Conservation (phyloP, 2,797 vertebrate species). For the Sandelia bainsii region DNA sequence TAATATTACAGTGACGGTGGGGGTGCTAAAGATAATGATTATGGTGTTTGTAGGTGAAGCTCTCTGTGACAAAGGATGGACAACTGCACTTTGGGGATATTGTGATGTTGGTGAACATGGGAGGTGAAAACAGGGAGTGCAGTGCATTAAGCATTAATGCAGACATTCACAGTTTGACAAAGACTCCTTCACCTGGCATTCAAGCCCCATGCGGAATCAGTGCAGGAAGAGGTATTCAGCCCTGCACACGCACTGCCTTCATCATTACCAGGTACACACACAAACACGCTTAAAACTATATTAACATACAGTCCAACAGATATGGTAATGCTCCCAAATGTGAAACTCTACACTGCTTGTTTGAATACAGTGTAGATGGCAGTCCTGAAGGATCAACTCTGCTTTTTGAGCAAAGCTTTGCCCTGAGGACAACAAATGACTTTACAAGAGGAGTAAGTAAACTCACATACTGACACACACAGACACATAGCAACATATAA, state of each 20-base stretch:
- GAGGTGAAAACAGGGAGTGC: slow-evolving; percentile 41
- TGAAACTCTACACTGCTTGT: slow-evolving; percentile 31
- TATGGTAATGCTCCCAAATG: background rate
- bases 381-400: slow-evolving; percentile 82
- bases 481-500: background rate
- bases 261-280: slow-evolving; percentile 86
- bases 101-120: slow-evolving; percentile 87
- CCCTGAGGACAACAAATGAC: slow-evolving; percentile 86
- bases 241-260: slow-evolving; percentile 87
- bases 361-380: slow-evolving; percentile 82
- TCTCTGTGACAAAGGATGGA: slow-evolving; percentile 86
- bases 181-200: slow-evolving; percentile 27
- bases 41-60: slow-evolving; percentile 78
- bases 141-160: slow-evolving; percentile 84
- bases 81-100: slow-evolving; percentile 88
- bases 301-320: background rate
- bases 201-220: slow-evolving; percentile 83
- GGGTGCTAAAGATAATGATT: background rate
- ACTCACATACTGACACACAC: background rate
- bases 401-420: slow-evolving; percentile 88
- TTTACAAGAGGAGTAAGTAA: slow-evolving; percentile 86
- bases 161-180: slow-evolving; percentile 74
- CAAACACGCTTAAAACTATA: background rate
- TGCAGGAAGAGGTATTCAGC: slow-evolving; percentile 66
- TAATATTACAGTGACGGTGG: background rate